Base-by-base conservation (phyloP, 2,113 vertebrate species). In the Regulus satrapa region DNA sequence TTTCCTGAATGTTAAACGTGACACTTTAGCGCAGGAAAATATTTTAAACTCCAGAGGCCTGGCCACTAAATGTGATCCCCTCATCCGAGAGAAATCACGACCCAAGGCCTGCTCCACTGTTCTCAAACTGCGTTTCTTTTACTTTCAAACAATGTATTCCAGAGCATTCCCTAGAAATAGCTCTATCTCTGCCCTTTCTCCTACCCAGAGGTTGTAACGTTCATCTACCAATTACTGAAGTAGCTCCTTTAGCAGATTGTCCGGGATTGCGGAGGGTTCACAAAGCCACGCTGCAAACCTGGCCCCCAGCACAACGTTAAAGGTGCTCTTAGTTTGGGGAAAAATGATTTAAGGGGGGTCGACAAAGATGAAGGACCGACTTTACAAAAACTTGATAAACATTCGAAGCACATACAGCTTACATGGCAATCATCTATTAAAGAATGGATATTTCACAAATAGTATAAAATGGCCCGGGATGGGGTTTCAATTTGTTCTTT, bases 131-230 rank as follows among this genome's bases (percentile, higher is more conserved):
- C 1, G 2, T 88, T 58, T 84, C 83, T 86, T 73, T 55, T 31
- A 6, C 67, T 97, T 97, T 97, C 97, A 96, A 96, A 97, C 84
- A 92, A 71, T 25, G 9, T 61, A 67, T 92, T 95, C 93, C 95
- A 87, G 93, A 95, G 78, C 87, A 89, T 96, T 89, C 92, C 87
- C 88, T 71, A 92, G 83, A 97, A 96, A 97, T 26, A 88, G 91
- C 91, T 95, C 82, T 62, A 75, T 80, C 86, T 97, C 76, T 96
- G 83, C 89, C 84, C 89, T 92, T 95, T 94, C 89, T 97, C 94
- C 96, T 92, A 86, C 91, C 91, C 94, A 75, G 16, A 68, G 89
- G 79, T 93, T 62, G 81, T 66, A 95, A 89, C 92, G 54, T 95
- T 90, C 95, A 51, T 72, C 92, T 95, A 83, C 93, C 95, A 96